Evolutionary conservation across 92 coral and sea anemone species (phyloP).

Genomic region (Porites lobata): DNA sequence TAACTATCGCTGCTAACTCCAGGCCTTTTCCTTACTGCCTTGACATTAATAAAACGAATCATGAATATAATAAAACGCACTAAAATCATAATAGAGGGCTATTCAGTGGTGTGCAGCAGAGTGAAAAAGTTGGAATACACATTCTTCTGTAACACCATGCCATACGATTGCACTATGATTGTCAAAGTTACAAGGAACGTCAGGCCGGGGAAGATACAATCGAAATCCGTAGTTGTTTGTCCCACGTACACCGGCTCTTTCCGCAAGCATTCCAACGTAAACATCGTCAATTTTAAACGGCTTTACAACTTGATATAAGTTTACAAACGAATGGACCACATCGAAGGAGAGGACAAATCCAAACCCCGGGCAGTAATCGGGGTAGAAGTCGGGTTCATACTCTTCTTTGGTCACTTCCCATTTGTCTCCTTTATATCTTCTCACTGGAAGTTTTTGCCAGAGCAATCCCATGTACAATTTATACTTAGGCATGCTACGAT

Average conservation of each 20-base stretch:
- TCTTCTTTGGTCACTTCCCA: not conserved
- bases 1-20: no score
- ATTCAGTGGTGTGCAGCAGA: not conserved
- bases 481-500: not conserved
- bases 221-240: not conserved
- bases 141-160: not conserved
- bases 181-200: not conserved
- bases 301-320: not conserved
- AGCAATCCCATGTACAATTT: not conserved
- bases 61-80: no score
- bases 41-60: no score
- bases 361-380: not conserved
- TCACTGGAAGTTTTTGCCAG: not conserved
- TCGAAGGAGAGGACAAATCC: not conserved
- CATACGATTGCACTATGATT: not conserved
- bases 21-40: no score
- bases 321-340: not conserved
- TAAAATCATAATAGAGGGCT: no score
- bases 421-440: not conserved
- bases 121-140: not conserved
- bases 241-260: not conserved
- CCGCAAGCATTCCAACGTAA: not conserved
- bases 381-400: not conserved
- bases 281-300: not conserved
- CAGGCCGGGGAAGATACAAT: not conserved